A percentile compares a stretch with the other conserved stretches of the same genome.
These are phyloP conservation scores for Sebastes diploproa DNA, from an alignment of 2,797 vertebrate genomes.

Conservation along the genomic window DNA sequence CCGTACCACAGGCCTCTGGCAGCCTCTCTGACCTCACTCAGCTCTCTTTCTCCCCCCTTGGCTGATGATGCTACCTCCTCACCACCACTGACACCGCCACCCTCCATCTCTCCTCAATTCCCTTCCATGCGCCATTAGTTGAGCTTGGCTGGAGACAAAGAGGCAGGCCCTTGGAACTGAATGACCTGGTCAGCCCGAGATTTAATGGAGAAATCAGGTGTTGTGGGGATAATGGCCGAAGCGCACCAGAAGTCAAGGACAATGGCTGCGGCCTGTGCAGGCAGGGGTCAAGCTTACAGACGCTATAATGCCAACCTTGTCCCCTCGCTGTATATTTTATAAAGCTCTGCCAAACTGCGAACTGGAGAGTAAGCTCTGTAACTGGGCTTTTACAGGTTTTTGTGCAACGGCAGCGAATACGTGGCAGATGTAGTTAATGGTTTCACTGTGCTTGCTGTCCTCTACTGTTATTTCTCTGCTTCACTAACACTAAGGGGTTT, in stretches of 20 bases:
- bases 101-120: slow-evolving; percentile 78
- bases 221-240: slow-evolving; percentile 89
- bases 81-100: slow-evolving; percentile 79
- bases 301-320: slow-evolving; percentile 78
- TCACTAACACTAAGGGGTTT: slow-evolving; percentile 39
- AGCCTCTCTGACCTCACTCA: slow-evolving; percentile 65
- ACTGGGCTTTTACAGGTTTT: slow-evolving; percentile 69
- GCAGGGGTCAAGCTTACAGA: slow-evolving; percentile 79
- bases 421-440: slow-evolving; percentile 66
- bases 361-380: slow-evolving; percentile 49
- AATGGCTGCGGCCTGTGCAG: slow-evolving; percentile 83
- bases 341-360: slow-evolving; percentile 65
- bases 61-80: slow-evolving; percentile 78
- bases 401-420: slow-evolving; percentile 75
- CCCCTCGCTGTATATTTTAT: slow-evolving; percentile 74
- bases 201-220: slow-evolving; percentile 95
- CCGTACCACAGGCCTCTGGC: slow-evolving; percentile 59
- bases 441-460: slow-evolving; percentile 55
- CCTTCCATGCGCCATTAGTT: slow-evolving; percentile 90
- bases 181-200: slow-evolving; percentile 97
- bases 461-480: slow-evolving; percentile 49
- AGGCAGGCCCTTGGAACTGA: slow-evolving; percentile 93
- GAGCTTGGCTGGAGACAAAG: slow-evolving; percentile 96
- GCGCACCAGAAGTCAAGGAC: slow-evolving; percentile 92
- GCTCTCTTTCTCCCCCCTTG: slow-evolving; percentile 76